A percentile compares a stretch with the other conserved stretches of the same genome.
Conservation (phyloP, 2,888 invertebrate genomes). For the Zaprionus obscuricornis region DNA sequence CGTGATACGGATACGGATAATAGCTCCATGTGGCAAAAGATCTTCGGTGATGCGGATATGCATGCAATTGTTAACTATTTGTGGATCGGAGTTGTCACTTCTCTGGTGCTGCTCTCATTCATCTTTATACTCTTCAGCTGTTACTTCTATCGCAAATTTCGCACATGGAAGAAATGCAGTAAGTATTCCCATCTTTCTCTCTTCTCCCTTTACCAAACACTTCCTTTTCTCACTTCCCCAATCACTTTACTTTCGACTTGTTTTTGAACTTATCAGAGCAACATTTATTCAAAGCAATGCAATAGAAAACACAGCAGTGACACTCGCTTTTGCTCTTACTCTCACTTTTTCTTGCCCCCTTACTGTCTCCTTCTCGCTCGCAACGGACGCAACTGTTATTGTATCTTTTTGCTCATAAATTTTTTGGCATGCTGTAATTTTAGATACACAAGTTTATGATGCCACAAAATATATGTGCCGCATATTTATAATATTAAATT, state of each 20-base stretch:
- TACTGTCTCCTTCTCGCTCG: neutral
- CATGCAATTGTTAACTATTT: conserved; percentile 82
- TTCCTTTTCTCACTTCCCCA: neutral
- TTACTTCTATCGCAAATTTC: conserved; percentile 83
- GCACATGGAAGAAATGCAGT: conserved; percentile 84
- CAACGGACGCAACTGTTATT: conserved; percentile 28
- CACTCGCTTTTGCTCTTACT: neutral
- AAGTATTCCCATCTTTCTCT: conserved; percentile 63
- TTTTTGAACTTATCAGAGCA: too few relatives aligned
- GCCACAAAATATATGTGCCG: conserved; percentile 73
- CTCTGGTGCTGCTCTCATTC: conserved; percentile 80
- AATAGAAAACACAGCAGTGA: conserved; percentile 69
- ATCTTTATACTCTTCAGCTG: conserved; percentile 82
- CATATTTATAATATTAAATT: conserved; percentile 78
- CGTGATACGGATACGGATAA: conserved; percentile 47
- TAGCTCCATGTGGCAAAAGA: conserved; percentile 62
- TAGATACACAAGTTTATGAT: conserved; percentile 78
- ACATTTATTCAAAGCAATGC: conserved; percentile 67
- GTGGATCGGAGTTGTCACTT: conserved; percentile 83
- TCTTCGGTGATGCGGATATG: conserved; percentile 81
- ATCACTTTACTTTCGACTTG: too few relatives aligned
- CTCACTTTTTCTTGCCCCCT: too few relatives aligned
- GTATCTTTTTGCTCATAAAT: conserved; percentile 46
- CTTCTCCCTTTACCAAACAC: neutral
- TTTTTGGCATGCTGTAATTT: conserved; percentile 69